A percentile compares a stretch with the other conserved stretches of the same genome.
These are phyloP conservation scores for Aptenodytes forsteri DNA, from an alignment of 2,113 vertebrate species.

Conservation along the genomic window DNA sequence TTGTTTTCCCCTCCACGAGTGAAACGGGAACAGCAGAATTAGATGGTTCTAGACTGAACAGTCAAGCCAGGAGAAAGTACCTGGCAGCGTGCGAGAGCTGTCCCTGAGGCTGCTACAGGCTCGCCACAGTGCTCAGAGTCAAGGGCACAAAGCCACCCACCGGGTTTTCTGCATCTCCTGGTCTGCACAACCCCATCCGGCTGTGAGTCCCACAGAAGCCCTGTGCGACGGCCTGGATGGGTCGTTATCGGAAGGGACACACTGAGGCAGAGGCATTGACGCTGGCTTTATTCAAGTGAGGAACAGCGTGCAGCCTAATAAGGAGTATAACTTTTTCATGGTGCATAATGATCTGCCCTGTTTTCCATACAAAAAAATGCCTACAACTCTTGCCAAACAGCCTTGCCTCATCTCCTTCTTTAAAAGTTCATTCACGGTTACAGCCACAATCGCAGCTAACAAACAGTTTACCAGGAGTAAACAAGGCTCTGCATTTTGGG, in stretches of 20 bases:
- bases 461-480: neutral
- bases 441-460: neutral
- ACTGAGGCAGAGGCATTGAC: neutral
- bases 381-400: conserved; percentile 7
- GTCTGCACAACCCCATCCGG: neutral
- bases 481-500: neutral
- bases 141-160: neutral
- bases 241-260: accelerated
- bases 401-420: conserved; percentile 12
- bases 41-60: neutral
- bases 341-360: neutral
- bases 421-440: neutral
- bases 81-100: accelerated
- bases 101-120: neutral
- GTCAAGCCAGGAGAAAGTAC: neutral
- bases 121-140: neutral
- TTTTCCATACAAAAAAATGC: neutral
- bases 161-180: neutral
- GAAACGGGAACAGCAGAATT: neutral
- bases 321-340: neutral
- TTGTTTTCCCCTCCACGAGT: neutral
- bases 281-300: neutral
- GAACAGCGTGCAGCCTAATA: neutral
- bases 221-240: accelerated
- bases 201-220: neutral